Base-by-base conservation (phyloP, 1,140 invertebrate genomes). In the Ips nitidus region DNA sequence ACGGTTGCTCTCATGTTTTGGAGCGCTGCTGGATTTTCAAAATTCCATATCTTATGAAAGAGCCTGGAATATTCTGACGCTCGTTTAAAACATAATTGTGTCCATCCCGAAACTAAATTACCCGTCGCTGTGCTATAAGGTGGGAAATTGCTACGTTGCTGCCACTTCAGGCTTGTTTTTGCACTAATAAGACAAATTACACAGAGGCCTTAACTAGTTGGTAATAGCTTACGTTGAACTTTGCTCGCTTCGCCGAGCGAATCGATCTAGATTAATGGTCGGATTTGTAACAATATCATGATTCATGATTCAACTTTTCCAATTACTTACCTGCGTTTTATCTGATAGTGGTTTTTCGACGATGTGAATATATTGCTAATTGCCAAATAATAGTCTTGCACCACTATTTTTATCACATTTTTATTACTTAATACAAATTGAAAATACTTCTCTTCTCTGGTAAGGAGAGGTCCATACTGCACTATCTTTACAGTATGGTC, bases 181-280 rank as follows among this genome's bases (percentile, higher is more conserved):
- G 43, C 40, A 39, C 63, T 56, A 65, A 65, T 65, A 65, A 65
- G 63, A 65, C 63, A 65, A 65, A 65, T 65, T 65, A 65, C 61
- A 56, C 36, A 56, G 53, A 56, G 53, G 63, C 63, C 36, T 56
- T 65, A 65, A 56, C 63, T 65, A 65, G 40, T 65, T 56, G 53
- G 63, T 56, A 65, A 56, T 65, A 65, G 63, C 42, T 42, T 65
- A 47, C 53, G 40, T 56, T 65, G 63, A 65, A 65, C 63, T 65
- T 65, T 56, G 52, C 63, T 45, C 50, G 63, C 52, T 37, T 56
- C n/a, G 53, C 39, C 38, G 5, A 7, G 39, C 22, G 38, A 65
- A 65, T 65, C 63, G 53, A 65, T 65, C 52, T 55, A 43, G 63
- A 65, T 65, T 65, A 65, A 56, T 65, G 39, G 40, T 55, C 36